Evolutionary conservation across 1,140 invertebrate genomes (phyloP), one percentile per base, ranked within the genome.

Genomic region (Scaptodrosophila lebanonensis): DNA sequence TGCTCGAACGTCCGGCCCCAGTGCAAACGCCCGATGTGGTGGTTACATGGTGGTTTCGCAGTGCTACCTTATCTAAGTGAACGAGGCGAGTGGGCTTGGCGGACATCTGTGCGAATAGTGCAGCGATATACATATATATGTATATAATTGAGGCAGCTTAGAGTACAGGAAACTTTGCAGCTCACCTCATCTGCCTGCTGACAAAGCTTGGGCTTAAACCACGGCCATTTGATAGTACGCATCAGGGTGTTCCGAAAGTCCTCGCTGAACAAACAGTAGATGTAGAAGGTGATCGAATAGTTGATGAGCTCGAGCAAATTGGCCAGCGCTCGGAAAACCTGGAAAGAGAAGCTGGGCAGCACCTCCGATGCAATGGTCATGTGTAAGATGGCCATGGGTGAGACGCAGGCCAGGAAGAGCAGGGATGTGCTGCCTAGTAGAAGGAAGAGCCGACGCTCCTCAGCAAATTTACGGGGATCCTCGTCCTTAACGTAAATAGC

Each of bases 211-310:
- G 64, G 42, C 58, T 69, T 76, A 3, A 85, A 38, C 87, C 88
- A 89, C 0, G 91, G 90, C 77, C 91, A 91, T 25, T 91, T 90
- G 17, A 93, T 88, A 0, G 91, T 93, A 11, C 90, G 87, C 17
- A 93, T 83, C 56, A 94, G 88, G 0, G 92, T 94, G 61, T 90
- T 91, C 8, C 93, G 89, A 68, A 93, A 93, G 63, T 94, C 93
- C 68, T 93, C 91, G 22, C 92, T 93, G 82, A 93, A 94, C 36
- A 93, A 84, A 60, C 92, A 93, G 84, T 94, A 94, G 32, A 94
- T 93, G 83, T 94, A 94, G 87, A 94, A 94, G 2, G 93, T 94
- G 33, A 93, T 90, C 29, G 93, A 93, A 71, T 93, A 94, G 83
- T 94, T 93, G 51, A 90, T 91, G 13, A 94, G 88, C 85, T 94